Base-by-base conservation (phyloP, 2,113 vertebrate species). In the Halichoerus grypus region DNA sequence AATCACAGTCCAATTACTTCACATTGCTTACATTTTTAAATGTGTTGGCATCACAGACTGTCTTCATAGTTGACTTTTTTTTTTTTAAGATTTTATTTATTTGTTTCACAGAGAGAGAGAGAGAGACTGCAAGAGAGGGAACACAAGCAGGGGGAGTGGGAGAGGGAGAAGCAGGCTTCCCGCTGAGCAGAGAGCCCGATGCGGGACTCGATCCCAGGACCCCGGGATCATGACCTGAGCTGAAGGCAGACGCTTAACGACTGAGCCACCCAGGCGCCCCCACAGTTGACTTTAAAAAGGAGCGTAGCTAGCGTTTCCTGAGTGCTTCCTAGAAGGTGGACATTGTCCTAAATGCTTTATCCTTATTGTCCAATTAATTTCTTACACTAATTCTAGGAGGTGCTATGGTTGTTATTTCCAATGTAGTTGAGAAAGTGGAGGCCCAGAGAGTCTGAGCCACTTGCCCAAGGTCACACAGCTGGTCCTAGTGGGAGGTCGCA, bases 281-380 rank as follows among this genome's bases (percentile, higher is more conserved):
- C 22, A 16, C 5, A 63, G 15, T 46, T 79, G 57, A 63, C 36
- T 5, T n/a, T 24, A 36, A 76, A 51, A 42, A 61, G 15, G 46
- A 42, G 36, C 36, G 0, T 8, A 71, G 4, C 31, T 31, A 1
- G 16, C 1, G 0, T 28, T 61, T 65, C 42, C 14, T 18, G 21
- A 36, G 4, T 13, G 15, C 80, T n/a, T 95, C 65, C 51, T 39
- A 36, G 49, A 85, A 49, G 15, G 55, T 2, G 18, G 33, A n/a
- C 24, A 1, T 49, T 24, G 33, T 39, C 46, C 42, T 63, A 11
- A 72, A 84, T 5, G 4, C 59, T 14, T 57, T 42, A 3, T 61
- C 46, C 24, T 65, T 21, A 33, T 28, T 16, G 65, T 85, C 13
- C 22, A 7, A 19, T 19, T 92, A 28, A 13, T 55, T 91, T 80